Evolutionary conservation across 2,113 vertebrate species (phyloP).

Genomic region (Eubucco bourcierii): DNA sequence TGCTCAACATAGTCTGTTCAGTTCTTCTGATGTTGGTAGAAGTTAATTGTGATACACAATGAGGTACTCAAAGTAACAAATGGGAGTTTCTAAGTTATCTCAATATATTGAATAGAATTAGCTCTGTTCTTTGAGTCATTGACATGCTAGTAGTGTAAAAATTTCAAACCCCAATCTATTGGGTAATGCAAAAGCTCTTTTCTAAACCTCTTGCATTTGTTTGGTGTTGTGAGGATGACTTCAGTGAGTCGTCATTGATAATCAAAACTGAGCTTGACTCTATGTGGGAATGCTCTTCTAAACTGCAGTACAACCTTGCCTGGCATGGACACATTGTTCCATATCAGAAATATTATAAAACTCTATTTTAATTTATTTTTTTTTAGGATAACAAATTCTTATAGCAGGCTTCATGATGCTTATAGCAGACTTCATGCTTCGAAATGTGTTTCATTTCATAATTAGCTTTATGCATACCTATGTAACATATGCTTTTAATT

Average conservation of each 20-base stretch:
- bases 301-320: neutral
- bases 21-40: neutral
- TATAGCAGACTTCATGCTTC: neutral
- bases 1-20: fast-evolving
- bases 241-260: neutral
- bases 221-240: neutral
- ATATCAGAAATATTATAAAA: neutral
- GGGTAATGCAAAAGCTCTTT: neutral
- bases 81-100: neutral
- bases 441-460: neutral
- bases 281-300: neutral
- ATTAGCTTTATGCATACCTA: neutral
- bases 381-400: neutral
- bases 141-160: neutral
- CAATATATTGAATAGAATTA: neutral
- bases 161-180: neutral
- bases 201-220: neutral
- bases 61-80: neutral
- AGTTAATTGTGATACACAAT: neutral
- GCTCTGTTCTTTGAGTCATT: neutral
- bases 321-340: neutral
- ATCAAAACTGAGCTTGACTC: neutral
- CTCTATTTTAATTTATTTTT: neutral
- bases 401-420: neutral
- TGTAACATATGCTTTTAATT: neutral